Evolutionary conservation across 2,888 invertebrate genomes (phyloP).

Genomic region (Watsonalla cultraria): DNA sequence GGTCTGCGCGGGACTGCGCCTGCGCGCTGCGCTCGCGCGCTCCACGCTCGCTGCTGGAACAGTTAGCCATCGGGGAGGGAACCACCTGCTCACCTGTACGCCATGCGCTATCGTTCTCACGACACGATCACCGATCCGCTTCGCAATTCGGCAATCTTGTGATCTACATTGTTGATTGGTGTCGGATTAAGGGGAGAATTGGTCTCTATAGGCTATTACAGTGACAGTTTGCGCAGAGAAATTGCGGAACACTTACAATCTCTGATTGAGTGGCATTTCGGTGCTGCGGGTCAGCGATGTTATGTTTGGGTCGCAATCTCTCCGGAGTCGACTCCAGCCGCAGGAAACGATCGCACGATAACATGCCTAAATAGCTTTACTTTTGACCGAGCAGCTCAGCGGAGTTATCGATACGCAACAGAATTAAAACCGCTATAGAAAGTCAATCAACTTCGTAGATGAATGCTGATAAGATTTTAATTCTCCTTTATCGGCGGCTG

Average conservation of each 20-base stretch:
- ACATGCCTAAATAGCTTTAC: slow-evolving; percentile 65
- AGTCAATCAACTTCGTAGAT: slow-evolving; percentile 63
- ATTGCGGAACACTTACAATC: slow-evolving; percentile 37
- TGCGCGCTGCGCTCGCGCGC: slow-evolving; percentile 48
- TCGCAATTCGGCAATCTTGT: slow-evolving; percentile 64
- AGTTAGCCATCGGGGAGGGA: slow-evolving; percentile 67
- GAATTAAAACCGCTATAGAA: slow-evolving; percentile 66
- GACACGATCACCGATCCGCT: slow-evolving; percentile 59
- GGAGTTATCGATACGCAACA: slow-evolving; percentile 52
- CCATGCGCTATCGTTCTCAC: slow-evolving; percentile 73
- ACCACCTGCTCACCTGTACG: slow-evolving; percentile 65
- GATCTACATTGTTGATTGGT: slow-evolving; percentile 75
- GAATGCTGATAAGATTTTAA: slow-evolving; percentile 34
- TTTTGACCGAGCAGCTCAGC: slow-evolving; percentile 48
- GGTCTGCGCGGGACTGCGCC: slow-evolving; percentile 63
- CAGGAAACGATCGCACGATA: slow-evolving; percentile 48
- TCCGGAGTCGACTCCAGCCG: slow-evolving; percentile 37
- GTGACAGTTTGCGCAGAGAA: slow-evolving; percentile 68
- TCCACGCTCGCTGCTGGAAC: slow-evolving; percentile 65
- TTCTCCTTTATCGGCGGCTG: slow-evolving; percentile 15
- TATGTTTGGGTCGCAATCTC: slow-evolving; percentile 56
- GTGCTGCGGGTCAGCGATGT: slow-evolving; percentile 56
- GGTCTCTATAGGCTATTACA: slow-evolving; percentile 54
- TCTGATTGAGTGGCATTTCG: slow-evolving; percentile 58
- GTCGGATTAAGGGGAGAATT: slow-evolving; percentile 66